Evolutionary conservation across 2,888 invertebrate genomes (phyloP).

Genomic region (Lepas anatifera): DNA sequence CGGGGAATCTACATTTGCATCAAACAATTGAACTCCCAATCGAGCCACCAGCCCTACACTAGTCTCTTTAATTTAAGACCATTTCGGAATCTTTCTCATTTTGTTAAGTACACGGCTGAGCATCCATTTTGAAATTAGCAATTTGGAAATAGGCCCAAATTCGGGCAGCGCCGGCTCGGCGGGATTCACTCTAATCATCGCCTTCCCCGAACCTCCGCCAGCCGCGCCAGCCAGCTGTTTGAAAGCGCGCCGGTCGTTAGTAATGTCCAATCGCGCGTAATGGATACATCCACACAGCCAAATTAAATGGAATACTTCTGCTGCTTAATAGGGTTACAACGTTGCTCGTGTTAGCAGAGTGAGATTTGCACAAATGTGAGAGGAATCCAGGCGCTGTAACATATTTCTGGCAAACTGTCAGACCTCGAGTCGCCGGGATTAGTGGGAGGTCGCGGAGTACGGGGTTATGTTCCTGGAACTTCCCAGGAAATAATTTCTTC

Average conservation of each 20-base stretch:
- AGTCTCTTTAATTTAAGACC: background rate
- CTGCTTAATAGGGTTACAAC: too few species aligned
- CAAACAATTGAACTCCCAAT: too few species aligned
- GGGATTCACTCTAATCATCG: slow-evolving; percentile 6
- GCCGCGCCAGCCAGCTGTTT: background rate
- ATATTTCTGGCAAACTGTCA: too few species aligned
- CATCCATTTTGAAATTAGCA: slow-evolving; percentile 8
- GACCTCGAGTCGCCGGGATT: too few species aligned
- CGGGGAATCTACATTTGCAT: too few species aligned
- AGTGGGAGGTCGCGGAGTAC: too few species aligned
- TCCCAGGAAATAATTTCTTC: too few species aligned
- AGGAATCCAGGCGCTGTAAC: too few species aligned
- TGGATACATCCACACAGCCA: background rate
- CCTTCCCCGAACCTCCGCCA: background rate
- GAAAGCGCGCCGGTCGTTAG: background rate
- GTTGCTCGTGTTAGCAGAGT: too few species aligned
- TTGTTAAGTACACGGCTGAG: background rate
- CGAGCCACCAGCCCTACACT: background rate
- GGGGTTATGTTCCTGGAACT: too few species aligned
- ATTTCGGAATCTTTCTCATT: background rate
- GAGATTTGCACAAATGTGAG: too few species aligned
- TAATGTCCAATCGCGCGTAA: background rate
- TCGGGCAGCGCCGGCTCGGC: background rate
- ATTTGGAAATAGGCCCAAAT: slow-evolving; percentile 3
- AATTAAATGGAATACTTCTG: background rate